These are phyloP conservation scores for Danio rerio DNA, from an alignment of 2,113 vertebrate genomes.

Conservation along the genomic window GRCz12tu NC_133191.1:23896001-23896500, in stretches of 20 bases:
- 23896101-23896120: background rate
- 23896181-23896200: background rate
- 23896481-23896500: too few species aligned
- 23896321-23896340: too few species aligned
- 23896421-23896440: too few species aligned
- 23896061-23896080: constrained; percentile 29
- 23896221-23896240: background rate
- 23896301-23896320: too few species aligned
- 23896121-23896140: background rate
- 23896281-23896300: too few species aligned
- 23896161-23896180: background rate
- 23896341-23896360: too few species aligned
- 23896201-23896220: background rate
- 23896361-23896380: too few species aligned
- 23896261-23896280: background rate
- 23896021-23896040: constrained; percentile 10
- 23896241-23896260: background rate
- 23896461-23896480: too few species aligned
- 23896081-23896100: background rate
- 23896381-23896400: too few species aligned
- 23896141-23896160: background rate
- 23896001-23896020: background rate
- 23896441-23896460: too few species aligned
- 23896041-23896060: constrained; percentile 14
- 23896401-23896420: too few species aligned